These are phyloP conservation scores for Dasypogon diadema DNA, from an alignment of 2,888 invertebrate genomes.

Conservation along the genomic window DNA sequence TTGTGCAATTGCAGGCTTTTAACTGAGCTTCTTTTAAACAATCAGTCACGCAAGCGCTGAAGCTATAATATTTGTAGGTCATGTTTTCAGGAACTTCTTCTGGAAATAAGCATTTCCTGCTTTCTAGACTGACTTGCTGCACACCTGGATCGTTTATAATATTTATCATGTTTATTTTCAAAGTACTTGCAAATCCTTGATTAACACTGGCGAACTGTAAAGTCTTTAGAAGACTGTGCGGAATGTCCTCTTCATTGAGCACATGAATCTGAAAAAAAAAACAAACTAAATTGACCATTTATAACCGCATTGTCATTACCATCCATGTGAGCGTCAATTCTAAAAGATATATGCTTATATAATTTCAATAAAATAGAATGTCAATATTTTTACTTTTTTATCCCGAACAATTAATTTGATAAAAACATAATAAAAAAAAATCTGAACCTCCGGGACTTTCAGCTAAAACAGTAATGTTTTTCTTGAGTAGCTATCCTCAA, in stretches of 20 bases:
- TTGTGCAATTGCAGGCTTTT: slow-evolving; percentile 74
- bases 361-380: not conserved
- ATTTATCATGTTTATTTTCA: slow-evolving; percentile 69
- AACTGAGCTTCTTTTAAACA: slow-evolving; percentile 76
- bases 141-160: slow-evolving; percentile 77
- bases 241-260: slow-evolving; percentile 65
- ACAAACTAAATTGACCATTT: no score
- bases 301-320: no score
- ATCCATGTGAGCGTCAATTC: no score
- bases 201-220: slow-evolving; percentile 52
- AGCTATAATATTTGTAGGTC: slow-evolving; percentile 77
- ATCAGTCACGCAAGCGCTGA: slow-evolving; percentile 77
- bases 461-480: no score
- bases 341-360: no score
- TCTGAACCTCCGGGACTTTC: no score
- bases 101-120: slow-evolving; percentile 78
- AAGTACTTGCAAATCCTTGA: slow-evolving; percentile 54
- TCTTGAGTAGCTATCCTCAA: no score
- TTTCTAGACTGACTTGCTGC: slow-evolving; percentile 71
- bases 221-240: slow-evolving; percentile 60
- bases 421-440: no score
- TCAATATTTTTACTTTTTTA: no score
- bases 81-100: slow-evolving; percentile 73
- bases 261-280: slow-evolving; percentile 59
- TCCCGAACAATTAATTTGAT: no score